Base-by-base conservation (phyloP, 2,888 invertebrate species). In the Smittia sp. region DNA sequence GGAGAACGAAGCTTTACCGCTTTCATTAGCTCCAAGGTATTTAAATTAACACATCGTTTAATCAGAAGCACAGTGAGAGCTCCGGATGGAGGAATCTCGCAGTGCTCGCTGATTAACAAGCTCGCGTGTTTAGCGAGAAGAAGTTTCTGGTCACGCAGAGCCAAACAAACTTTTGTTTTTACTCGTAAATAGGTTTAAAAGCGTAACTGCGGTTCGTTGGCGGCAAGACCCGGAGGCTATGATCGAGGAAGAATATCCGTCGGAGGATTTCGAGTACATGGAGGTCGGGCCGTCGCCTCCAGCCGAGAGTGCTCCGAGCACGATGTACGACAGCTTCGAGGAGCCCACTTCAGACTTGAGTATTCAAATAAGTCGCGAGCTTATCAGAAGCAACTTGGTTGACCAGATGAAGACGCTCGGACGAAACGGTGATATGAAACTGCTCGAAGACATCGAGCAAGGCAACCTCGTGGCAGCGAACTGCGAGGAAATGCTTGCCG, bases 241-340 rank as follows among this genome's bases (percentile, higher is more conserved):
- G 80, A 85, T 89, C 77, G 89, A 89, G 79, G 86, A 89, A 76
- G 89, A 88, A 79, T 87, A 86, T 79, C 88, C 89, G 75, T 86
- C 89, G 77, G 87, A 86, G 63, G 89, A 89, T 81, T 88, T 89
- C 80, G 89, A 89, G 81, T 90, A 89, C 81, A 90, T 91, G 85
- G 90, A 91, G 80, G 90, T 89, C 78, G 91, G 91, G 74, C 90
- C 90, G 46, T 90, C 91, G 18, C 91, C 91, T 7, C 91, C 91
- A 32, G 89, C 91, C 74, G 92, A 92, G 81, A 90, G 90, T 81
- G 90, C 90, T 62, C 90, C 91, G 76, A 90, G 90, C 80, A 52
- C 72, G 11, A 88, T 91, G 84, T 91, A 91, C 83, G 92, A 92
- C 80, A 91, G 90, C 82, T 91, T 91, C 78, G 90, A 89, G 79